Evolutionary conservation across 2,113 vertebrate genomes (phyloP), one percentile per base, ranked within the genome.

Genomic region (Lates calcarifer): DNA sequence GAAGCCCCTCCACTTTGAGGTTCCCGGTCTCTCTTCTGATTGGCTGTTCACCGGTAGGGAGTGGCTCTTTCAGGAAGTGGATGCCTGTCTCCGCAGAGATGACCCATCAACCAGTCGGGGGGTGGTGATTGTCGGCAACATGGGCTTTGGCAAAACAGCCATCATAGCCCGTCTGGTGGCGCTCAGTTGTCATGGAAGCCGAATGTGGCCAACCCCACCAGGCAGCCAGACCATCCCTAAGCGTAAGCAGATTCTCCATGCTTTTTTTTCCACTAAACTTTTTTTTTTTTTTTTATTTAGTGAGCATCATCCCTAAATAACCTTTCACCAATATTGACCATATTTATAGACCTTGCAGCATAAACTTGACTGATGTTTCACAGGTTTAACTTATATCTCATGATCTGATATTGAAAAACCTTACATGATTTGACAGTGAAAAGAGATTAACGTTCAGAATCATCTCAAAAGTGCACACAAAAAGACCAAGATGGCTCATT

Each of bases 41-140:
- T 97, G 97, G 0, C 95, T 97, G 63, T 99, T 99, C 47, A 97
- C 96, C 5, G 97, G 98, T 45, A 95, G 98, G 17, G 97, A 99
- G 84, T 99, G 98, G 98, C 98, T 99, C 69, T 99, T 99, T 95
- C 97, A 99, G 6, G 97, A 99, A 91, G 96, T 99, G 1, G 97
- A 99, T 2, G 93, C 93, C 0, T 95, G 96, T 60, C 95, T 99
- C 60, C 94, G 96, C 85, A 95, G 95, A 22, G 64, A 95, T 0
- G 95, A 96, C 33, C 93, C 92, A 82, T 64, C 11, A 67, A 66
- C 95, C 79, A 97, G 96, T 88, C 95, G 92, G 15, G 98, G 98
- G 0, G 97, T 97, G 1, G 96, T 98, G 37, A 96, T 99, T 6
- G 94, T 98, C 0, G 98, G 98, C 35, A 98, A 97, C 90, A 98